These are phyloP conservation scores for Montipora efflorescens DNA, from an alignment of 64 coral and sea anemone genomes.

Conservation along the genomic window DNA sequence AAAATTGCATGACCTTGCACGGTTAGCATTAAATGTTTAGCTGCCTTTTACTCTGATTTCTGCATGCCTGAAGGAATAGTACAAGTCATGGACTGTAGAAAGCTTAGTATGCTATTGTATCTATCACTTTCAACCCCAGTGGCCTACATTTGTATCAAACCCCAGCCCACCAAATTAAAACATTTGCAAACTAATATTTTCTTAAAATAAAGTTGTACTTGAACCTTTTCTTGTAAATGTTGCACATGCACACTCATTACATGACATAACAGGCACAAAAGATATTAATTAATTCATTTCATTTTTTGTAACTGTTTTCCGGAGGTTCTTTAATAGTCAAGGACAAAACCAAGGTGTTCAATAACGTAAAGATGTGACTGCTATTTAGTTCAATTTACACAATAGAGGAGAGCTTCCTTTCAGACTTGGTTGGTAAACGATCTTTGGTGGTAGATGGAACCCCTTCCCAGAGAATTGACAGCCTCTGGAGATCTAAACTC, in stretches of 20 bases:
- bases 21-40: neutral
- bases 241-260: neutral
- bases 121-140: neutral
- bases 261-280: neutral
- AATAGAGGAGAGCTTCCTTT: neutral
- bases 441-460: neutral
- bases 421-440: neutral
- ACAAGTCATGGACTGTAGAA: neutral
- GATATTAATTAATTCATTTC: neutral
- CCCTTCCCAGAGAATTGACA: neutral
- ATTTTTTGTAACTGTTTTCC: too few relatives aligned
- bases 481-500: neutral
- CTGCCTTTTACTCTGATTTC: neutral
- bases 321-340: neutral
- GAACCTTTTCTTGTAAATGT: neutral
- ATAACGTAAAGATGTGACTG: neutral
- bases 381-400: neutral
- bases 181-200: neutral
- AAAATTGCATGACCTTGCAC: neutral
- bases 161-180: neutral
- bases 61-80: neutral
- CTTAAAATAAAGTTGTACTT: neutral
- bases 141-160: neutral
- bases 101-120: slow-evolving; percentile 1
- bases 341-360: neutral